These are phyloP conservation scores for Galaxias olidus DNA, from an alignment of 2,797 vertebrate genomes.

Conservation along the genomic window DNA sequence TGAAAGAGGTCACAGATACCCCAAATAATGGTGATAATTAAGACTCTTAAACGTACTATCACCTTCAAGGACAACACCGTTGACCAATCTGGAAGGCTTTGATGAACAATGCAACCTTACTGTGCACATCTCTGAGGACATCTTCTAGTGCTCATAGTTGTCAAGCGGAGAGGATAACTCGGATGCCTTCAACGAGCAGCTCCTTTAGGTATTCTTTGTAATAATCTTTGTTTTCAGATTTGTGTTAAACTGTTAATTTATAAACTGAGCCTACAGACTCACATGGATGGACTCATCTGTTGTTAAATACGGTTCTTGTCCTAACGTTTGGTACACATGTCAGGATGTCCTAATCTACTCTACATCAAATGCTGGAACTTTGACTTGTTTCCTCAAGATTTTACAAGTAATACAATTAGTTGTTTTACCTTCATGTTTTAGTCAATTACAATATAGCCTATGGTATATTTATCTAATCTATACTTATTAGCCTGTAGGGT, in stretches of 20 bases:
- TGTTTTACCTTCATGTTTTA: constrained; percentile 46
- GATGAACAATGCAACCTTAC: constrained; percentile 57
- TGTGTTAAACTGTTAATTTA: constrained; percentile 59
- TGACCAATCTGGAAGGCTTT: constrained; percentile 54
- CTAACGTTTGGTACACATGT: constrained; percentile 45
- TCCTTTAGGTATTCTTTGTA: constrained; percentile 52
- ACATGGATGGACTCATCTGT: constrained; percentile 40
- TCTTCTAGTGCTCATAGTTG: constrained; percentile 54
- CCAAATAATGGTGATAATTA: constrained; percentile 51
- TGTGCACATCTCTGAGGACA: constrained; percentile 61
- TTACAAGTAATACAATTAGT: constrained; percentile 35
- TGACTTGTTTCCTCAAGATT: constrained; percentile 49
- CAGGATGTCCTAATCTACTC: constrained; percentile 42
- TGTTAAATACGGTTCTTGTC: constrained; percentile 55
- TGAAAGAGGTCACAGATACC: constrained; percentile 72
- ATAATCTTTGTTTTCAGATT: constrained; percentile 35
- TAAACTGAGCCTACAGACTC: constrained; percentile 32
- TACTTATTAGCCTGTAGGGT: constrained; percentile 57
- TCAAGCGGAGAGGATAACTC: constrained; percentile 65
- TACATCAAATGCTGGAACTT: constrained; percentile 67
- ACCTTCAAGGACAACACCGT: constrained; percentile 52
- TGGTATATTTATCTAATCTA: constrained; percentile 62
- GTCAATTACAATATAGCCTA: constrained; percentile 53
- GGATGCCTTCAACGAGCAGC: constrained; percentile 78
- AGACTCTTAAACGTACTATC: too few relatives aligned